Evolutionary conservation across 2,797 vertebrate genomes (phyloP), one percentile per base, ranked within the genome.

Genomic region (Taeniopygia guttata): DNA sequence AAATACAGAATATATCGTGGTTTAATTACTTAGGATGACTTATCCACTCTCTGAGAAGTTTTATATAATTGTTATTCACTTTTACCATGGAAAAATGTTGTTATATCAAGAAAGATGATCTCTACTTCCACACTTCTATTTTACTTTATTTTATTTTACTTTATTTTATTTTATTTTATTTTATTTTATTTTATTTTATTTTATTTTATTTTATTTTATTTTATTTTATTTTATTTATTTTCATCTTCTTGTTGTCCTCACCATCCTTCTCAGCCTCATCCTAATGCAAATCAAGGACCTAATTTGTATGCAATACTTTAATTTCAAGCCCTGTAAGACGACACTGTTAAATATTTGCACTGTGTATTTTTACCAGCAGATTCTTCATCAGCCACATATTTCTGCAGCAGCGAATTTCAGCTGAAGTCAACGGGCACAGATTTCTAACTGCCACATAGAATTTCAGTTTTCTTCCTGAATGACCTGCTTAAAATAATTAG

Each of bases 401-500:
- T 85, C 77, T 87, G 58, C 66, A 64, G 52, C 36, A 40, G 74
- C 8, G 7, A 59, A 87, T 82, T 85, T 32, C 72, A 70, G 62
- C 72, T 58, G 0, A 93, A 94, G 46, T 63, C 84, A 72, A 40
- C 4, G 66, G 90, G 49, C 78, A 82, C 87, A 42, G 48, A 72
- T 64, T 82, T 89, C 76, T 64, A 48, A 81, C 62, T 68, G 62
- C 45, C 80, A 27, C 36, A 43, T 9, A 64, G 88, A 90, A 81
- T 90, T 91, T 79, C 36, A 42, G 56, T 76, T 93, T 93, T 90
- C 85, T 88, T 74, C 58, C 73, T 91, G 84, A 86, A 45, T 84
- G 92, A 93, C 89, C 95, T 94, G 94, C 82, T 94, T 94, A 77
- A 75, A 86, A 89, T 94, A 94, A 96, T 97, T 96, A 96, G 91